Base-by-base conservation (phyloP, 2,113 vertebrate species). In the Salvelinus namaycush region DNA sequence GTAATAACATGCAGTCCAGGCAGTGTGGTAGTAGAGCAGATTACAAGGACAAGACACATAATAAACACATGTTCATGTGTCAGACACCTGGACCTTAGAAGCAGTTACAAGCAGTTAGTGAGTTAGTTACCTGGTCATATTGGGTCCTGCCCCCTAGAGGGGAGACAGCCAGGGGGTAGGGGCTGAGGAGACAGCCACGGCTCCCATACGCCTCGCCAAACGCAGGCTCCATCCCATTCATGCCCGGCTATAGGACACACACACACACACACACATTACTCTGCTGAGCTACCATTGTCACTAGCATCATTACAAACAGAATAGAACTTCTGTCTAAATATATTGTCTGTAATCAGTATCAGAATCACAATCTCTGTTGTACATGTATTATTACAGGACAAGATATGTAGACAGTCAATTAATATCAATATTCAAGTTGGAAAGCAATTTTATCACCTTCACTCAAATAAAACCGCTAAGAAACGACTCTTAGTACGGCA, bases 161-260 rank as follows among this genome's bases (percentile, higher is more conserved):
- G 26, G 92, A 93, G 84, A 90, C 87, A 73, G 91, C 90, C 82
- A 90, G 80, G 27, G 91, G 90, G 77, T 92, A 91, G 24, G 89
- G 87, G 81, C 89, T 91, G 60, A 89, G 83, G 70, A 90, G 87
- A 29, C 85, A 83, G 84, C 91, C 81, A 81, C 88, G 88, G 0
- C 79, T 89, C 77, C 90, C 90, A 39, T 92, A 93, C 72, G 92
- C 90, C 90, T 93, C 93, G 83, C 91, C 93, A 85, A 93, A 93
- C 54, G 81, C 91, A 83, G 93, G 93, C 90, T 93, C 93, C 92
- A 93, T 93, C 89, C 92, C 93, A 81, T 88, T 92, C 85, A 89
- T 90, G 79, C 91, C 92, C 89, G 93, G 93, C 93, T 93, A 81
- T 12, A 60, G 51, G 57, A 69, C 34, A 69, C 29, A 44, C 29